phyloP scores from a whole-genome alignment of 2,888 invertebrate genomes.

The Coelogynopora nodosa region DNA sequence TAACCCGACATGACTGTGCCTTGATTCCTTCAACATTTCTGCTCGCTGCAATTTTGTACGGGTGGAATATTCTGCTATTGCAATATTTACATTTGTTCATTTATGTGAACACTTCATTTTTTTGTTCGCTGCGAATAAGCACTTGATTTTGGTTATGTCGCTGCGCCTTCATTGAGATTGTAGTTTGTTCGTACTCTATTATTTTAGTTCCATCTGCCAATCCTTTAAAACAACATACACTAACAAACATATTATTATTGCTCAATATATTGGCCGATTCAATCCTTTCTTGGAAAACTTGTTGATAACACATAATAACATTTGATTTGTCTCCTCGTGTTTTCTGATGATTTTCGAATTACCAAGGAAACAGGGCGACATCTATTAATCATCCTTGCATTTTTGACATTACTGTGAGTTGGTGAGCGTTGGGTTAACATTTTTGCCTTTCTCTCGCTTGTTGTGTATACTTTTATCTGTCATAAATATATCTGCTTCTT shows the following conservation, averaged over 20 bases:
- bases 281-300: too few relatives aligned
- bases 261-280: neutral
- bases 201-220: slow-evolving; percentile 24
- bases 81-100: slow-evolving; percentile 1
- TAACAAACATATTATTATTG: neutral
- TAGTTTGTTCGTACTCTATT: neutral
- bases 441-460: slow-evolving; percentile 24
- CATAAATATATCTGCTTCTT: slow-evolving; percentile 27
- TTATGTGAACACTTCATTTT: neutral
- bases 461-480: neutral
- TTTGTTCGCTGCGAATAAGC: neutral
- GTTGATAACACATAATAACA: too few relatives aligned
- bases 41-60: slow-evolving; percentile 19
- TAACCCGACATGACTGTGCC: slow-evolving; percentile 31
- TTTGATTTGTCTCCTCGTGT: too few relatives aligned
- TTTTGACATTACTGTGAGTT: neutral
- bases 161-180: slow-evolving; percentile 20
- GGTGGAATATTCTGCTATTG: slow-evolving; percentile 11
- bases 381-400: slow-evolving; percentile 5
- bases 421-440: neutral
- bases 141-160: slow-evolving; percentile 3
- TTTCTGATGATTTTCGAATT: too few relatives aligned
- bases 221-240: neutral
- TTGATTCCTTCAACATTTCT: slow-evolving; percentile 7
- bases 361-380: neutral